Conservation (phyloP, 1,140 invertebrate species). For the Drosophila sulfurigaster region DNA sequence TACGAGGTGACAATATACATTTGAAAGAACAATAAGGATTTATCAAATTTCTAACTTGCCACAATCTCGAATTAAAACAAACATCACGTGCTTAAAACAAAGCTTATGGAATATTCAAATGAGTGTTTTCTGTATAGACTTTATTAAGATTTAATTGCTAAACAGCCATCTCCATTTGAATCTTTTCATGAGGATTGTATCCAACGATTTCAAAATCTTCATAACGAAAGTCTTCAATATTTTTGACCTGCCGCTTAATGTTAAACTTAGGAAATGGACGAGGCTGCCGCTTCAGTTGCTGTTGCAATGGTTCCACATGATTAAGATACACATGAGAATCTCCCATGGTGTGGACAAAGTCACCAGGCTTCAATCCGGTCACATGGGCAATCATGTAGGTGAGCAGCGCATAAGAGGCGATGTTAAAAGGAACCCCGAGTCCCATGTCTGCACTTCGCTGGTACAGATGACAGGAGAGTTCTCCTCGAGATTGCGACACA, state of each 20-base stretch:
- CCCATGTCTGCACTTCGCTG: conserved; percentile 99
- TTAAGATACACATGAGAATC: conserved; percentile 98
- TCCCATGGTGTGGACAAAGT: conserved; percentile 98
- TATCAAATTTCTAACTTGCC: no score
- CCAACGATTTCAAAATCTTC: conserved; percentile 95
- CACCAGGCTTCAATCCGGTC: conserved; percentile 95
- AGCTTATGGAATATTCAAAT: not conserved
- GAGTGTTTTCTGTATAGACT: not conserved
- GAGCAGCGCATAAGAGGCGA: conserved; percentile 97
- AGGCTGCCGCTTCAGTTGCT: conserved; percentile 93
- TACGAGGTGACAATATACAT: no score
- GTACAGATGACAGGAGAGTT: conserved; percentile 96
- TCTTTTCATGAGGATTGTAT: conserved; percentile 96
- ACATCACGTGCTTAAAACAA: not conserved
- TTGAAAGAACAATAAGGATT: no score
- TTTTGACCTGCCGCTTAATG: conserved; percentile 89
- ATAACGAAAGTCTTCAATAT: conserved; percentile 95
- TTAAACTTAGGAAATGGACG: conserved; percentile 93
- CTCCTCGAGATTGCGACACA: conserved; percentile 89
- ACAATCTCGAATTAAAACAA: no score
- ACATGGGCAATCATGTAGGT: conserved; percentile 99
- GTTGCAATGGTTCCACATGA: conserved; percentile 94
- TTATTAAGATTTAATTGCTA: conserved; percentile 84
- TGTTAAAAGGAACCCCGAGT: conserved; percentile 99
- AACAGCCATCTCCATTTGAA: conserved; percentile 98